These are phyloP conservation scores for Amblyopsis hoosieri DNA, from an alignment of 2,797 vertebrate genomes.

Conservation along the genomic window DNA sequence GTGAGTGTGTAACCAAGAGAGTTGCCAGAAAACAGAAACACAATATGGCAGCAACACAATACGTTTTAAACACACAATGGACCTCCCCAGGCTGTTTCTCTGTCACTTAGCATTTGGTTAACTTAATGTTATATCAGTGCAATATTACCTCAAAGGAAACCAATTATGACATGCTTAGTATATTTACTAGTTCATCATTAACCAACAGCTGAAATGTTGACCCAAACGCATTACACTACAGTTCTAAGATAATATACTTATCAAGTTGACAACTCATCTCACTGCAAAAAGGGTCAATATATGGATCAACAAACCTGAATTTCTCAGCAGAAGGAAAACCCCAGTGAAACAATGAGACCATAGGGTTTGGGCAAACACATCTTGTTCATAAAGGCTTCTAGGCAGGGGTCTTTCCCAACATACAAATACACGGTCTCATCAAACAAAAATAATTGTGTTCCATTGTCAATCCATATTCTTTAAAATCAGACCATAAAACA, in stretches of 20 bases:
- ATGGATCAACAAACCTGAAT: slow-evolving; percentile 9
- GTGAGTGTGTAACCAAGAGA: no score
- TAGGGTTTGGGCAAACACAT: slow-evolving; percentile 6
- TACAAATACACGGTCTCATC: slow-evolving; percentile 1
- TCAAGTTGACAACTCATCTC: slow-evolving; percentile 26
- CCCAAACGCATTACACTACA: not conserved
- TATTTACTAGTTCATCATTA: slow-evolving; percentile 50
- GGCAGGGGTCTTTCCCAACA: slow-evolving; percentile 18
- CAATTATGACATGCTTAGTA: slow-evolving; percentile 16
- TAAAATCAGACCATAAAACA: slow-evolving; percentile 5
- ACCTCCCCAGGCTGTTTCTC: no score
- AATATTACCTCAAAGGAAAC: slow-evolving; percentile 41
- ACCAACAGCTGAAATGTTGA: slow-evolving; percentile 24
- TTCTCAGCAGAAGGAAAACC: slow-evolving; percentile 21
- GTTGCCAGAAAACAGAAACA: no score
- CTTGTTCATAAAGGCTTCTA: slow-evolving; percentile 9
- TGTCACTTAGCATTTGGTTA: no score
- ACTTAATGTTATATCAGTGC: slow-evolving; percentile 40
- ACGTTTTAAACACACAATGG: no score
- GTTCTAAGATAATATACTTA: slow-evolving; percentile 12
- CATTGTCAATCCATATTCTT: slow-evolving; percentile 14
- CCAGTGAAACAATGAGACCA: slow-evolving; percentile 22
- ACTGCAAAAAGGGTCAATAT: not conserved
- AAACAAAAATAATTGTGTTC: not conserved
- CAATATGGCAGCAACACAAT: no score